These are phyloP conservation scores for Tautogolabrus adspersus DNA, from an alignment of 2,113 vertebrate species.

Conservation along the genomic window DNA sequence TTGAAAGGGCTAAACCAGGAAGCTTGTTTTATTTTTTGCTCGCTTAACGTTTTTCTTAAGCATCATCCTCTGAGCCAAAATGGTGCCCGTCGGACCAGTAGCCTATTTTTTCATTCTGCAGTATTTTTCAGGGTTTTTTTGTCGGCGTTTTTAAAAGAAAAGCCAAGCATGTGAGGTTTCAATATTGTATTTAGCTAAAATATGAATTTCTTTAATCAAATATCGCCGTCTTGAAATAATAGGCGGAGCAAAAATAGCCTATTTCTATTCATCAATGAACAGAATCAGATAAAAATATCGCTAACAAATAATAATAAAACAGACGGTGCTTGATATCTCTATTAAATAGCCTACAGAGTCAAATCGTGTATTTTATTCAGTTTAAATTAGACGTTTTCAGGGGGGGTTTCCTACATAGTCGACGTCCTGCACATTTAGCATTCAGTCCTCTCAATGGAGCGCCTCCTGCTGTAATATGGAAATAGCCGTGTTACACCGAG, in stretches of 20 bases:
- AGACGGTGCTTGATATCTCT: no score
- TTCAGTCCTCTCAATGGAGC: neutral
- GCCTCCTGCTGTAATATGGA: neutral
- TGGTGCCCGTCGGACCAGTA: neutral
- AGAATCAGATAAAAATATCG: no score
- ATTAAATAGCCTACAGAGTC: no score
- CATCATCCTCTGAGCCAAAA: constrained; percentile 21
- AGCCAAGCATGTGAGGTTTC: no score
- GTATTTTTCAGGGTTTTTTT: no score
- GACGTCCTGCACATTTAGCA: neutral
- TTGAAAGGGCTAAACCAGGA: neutral
- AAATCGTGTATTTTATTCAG: neutral
- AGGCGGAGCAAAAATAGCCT: no score
- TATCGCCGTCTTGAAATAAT: no score
- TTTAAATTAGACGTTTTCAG: neutral
- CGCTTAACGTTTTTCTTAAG: accelerated
- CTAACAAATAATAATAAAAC: no score
- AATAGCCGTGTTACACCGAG: constrained; percentile 18
- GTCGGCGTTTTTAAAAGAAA: neutral
- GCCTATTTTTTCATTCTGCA: neutral
- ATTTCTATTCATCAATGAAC: no score
- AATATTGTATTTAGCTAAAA: no score
- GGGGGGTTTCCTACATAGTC: no score
- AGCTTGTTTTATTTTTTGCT: accelerated
- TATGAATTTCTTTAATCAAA: no score